Evolutionary conservation across 2,888 invertebrate genomes (phyloP), one percentile per base, ranked within the genome.

Genomic region (Lithophane ornitopus): DNA sequence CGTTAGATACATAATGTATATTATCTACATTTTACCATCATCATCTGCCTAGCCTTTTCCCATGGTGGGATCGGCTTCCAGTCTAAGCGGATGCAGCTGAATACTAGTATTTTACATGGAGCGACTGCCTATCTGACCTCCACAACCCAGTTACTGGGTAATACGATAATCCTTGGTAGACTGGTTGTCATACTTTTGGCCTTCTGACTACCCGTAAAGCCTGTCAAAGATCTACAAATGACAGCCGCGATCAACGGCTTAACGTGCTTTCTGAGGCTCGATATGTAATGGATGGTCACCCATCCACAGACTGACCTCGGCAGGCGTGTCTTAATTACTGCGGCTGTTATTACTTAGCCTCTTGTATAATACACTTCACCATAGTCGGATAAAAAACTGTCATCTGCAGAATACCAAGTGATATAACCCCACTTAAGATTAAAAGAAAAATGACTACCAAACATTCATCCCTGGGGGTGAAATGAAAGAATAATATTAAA

Each of bases 401-500:
- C 12, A 28, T 28, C 16, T 28, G 41, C n/a, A 54, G 19, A 6
- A 39, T 16, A 54, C 28, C 16, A 26, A 4, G 41, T 26, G 8
- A 6, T 19, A 22, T 22, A 14, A 46, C 16, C n/a, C 22, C 34
- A 41, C 26, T 66, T 70, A 67, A 76, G 67, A 69, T 76, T 65
- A 65, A 3, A 4, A 41, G 11, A 34, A 59, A 74, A 72, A 61
- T 44, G 11, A 3, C 16, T 22, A 19, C 12, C 41, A 8, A 22
- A 56, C n/a, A 34, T 26, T 63, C 4, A 22, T 6, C n/a, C 11
- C 22, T 26, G 22, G 4, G n/a, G n/a, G 2, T 41, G 26, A 49
- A 76, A 80, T 81, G 63, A 14, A 80, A 81, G 49, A 70, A 80
- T 81, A 81, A 80, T 41, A 71, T 34, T 9, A 16, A 62, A 58